Percentiles rank a stretch among this genome's conserved stretches.
These are phyloP conservation scores for Drymonia ruficornis DNA, from an alignment of 2,888 invertebrate genomes.

Conservation along the genomic window DNA sequence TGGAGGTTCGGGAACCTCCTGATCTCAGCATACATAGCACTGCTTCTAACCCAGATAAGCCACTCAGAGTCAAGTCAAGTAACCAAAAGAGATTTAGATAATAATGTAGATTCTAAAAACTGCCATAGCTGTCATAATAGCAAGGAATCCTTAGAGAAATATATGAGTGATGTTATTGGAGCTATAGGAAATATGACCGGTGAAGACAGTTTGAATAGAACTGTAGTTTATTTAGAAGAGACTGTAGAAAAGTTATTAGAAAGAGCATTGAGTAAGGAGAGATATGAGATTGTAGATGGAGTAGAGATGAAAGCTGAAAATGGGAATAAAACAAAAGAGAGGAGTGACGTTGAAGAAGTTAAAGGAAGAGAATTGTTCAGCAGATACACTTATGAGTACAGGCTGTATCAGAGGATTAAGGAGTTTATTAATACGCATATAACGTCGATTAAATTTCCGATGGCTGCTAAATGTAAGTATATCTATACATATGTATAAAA, in stretches of 20 bases:
- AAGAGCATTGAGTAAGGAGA: slow-evolving; percentile 80
- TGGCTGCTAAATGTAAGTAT: slow-evolving; percentile 87
- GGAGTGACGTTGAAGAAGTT: slow-evolving; percentile 33
- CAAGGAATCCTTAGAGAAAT: slow-evolving; percentile 47
- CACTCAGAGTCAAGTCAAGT: slow-evolving; percentile 57
- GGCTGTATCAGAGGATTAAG: slow-evolving; percentile 84
- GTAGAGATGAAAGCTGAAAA: slow-evolving; percentile 8
- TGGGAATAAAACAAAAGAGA: slow-evolving; percentile 24
- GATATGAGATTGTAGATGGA: slow-evolving; percentile 83
- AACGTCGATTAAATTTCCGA: slow-evolving; percentile 87
- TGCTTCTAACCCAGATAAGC: slow-evolving; percentile 58
- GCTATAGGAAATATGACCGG: slow-evolving; percentile 59
- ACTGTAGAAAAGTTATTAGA: slow-evolving; percentile 85
- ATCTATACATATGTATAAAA: too few relatives aligned
- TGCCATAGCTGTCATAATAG: slow-evolving; percentile 80
- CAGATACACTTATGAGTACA: slow-evolving; percentile 76
- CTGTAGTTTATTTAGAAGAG: slow-evolving; percentile 69
- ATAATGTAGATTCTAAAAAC: slow-evolving; percentile 66
- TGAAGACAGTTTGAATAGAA: slow-evolving; percentile 64
- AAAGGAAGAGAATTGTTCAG: slow-evolving; percentile 67
- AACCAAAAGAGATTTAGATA: slow-evolving; percentile 71
- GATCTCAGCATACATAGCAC: slow-evolving; percentile 60
- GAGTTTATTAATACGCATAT: slow-evolving; percentile 85
- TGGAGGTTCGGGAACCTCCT: slow-evolving; percentile 61
- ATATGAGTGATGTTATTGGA: slow-evolving; percentile 59